Conservation (phyloP, 2,797 vertebrate species). For the Benthosema pterotum region DNA sequence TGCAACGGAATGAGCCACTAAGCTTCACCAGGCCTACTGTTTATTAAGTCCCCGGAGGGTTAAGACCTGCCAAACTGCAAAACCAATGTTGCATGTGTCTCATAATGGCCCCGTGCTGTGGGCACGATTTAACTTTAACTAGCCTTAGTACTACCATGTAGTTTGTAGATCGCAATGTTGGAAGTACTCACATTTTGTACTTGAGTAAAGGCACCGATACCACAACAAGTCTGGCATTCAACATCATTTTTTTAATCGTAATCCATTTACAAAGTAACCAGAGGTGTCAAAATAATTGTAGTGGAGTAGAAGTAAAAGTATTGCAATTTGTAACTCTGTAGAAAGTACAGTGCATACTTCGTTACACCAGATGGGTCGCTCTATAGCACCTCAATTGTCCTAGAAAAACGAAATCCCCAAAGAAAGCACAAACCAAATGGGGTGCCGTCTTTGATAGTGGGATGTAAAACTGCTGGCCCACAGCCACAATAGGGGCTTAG, state of each 20-base stretch:
- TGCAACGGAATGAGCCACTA: slow-evolving; percentile 39
- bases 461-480: slow-evolving; percentile 78
- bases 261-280: too few species aligned
- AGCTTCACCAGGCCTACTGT: slow-evolving; percentile 45
- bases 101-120: slow-evolving; percentile 55
- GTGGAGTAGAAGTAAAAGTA: too few species aligned
- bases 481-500: slow-evolving; percentile 78
- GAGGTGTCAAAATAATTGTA: too few species aligned
- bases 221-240: too few species aligned
- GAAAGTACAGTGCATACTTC: too few species aligned
- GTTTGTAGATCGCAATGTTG: slow-evolving; percentile 59
- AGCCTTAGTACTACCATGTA: slow-evolving; percentile 55
- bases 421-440: slow-evolving; percentile 75
- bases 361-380: slow-evolving; percentile 55
- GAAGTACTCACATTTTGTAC: too few species aligned
- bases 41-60: slow-evolving; percentile 37
- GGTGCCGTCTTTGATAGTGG: slow-evolving; percentile 80
- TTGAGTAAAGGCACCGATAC: too few species aligned
- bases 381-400: slow-evolving; percentile 62
- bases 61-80: slow-evolving; percentile 52
- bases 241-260: too few species aligned
- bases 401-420: slow-evolving; percentile 73
- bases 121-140: slow-evolving; percentile 45
- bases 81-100: slow-evolving; percentile 69
- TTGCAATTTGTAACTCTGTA: too few species aligned